These are phyloP conservation scores for Channallabes apus DNA, from an alignment of 2,797 vertebrate genomes.

Conservation along the genomic window DNA sequence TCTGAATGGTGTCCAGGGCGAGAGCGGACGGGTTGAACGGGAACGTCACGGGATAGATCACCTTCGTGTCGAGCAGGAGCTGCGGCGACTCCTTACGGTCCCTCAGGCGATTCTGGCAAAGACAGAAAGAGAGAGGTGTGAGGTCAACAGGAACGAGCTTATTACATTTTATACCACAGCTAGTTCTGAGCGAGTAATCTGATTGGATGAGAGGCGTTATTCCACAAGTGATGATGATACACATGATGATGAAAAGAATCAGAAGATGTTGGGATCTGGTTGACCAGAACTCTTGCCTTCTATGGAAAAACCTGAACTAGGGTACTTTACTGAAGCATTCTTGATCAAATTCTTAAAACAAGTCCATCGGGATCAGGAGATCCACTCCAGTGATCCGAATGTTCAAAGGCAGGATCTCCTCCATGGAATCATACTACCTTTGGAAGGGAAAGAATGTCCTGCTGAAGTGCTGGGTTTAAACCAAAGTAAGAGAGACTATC, in stretches of 20 bases:
- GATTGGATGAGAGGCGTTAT: no score
- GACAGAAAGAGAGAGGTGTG: slow-evolving; percentile 13
- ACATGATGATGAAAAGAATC: background rate
- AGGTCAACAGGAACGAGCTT: background rate
- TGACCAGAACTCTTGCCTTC: background rate
- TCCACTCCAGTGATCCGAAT: background rate
- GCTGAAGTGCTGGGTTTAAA: no score
- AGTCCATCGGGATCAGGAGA: background rate
- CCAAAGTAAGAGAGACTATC: no score
- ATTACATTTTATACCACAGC: background rate
- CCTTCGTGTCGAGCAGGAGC: slow-evolving; percentile 96
- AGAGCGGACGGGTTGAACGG: slow-evolving; percentile 94
- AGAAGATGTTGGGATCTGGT: background rate
- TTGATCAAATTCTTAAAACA: background rate
- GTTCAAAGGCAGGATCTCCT: background rate
- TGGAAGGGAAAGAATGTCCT: background rate
- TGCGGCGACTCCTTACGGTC: slow-evolving; percentile 94
- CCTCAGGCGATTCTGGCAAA: slow-evolving; percentile 84
- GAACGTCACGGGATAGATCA: slow-evolving; percentile 96
- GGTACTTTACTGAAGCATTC: background rate
- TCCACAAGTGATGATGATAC: no score
- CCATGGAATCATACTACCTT: background rate
- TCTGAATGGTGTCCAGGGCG: slow-evolving; percentile 96
- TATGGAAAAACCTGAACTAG: background rate
- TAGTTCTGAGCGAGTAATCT: no score